Percentiles rank a stretch among this genome's conserved stretches.
These are phyloP conservation scores for Nothobranchius kuhntae DNA, from an alignment of 2,113 vertebrate species.

Conservation along the genomic window DNA sequence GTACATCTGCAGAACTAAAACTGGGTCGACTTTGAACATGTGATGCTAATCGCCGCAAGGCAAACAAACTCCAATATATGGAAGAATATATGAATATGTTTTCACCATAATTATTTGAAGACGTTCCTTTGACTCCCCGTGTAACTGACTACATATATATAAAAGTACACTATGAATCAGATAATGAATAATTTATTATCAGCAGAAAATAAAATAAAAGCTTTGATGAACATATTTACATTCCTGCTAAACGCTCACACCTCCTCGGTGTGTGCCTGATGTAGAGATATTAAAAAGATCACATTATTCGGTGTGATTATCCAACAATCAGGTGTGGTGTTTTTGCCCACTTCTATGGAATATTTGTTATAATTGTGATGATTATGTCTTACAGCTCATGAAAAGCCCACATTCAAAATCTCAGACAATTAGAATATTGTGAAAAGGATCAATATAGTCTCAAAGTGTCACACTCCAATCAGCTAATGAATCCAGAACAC, in stretches of 20 bases:
- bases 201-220: constrained; percentile 8
- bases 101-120: constrained; percentile 39
- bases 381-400: no score
- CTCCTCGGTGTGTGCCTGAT: neutral
- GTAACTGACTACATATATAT: constrained; percentile 46
- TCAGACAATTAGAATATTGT: no score
- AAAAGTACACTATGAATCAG: constrained; percentile 41
- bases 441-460: no score
- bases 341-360: no score
- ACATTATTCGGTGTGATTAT: neutral
- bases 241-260: constrained; percentile 34
- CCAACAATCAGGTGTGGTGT: no score
- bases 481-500: no score
- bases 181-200: constrained; percentile 50
- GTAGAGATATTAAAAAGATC: neutral
- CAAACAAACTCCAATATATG: constrained; percentile 63
- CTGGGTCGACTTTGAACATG: constrained; percentile 66
- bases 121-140: constrained; percentile 46
- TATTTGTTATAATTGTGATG: no score
- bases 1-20: constrained; percentile 47
- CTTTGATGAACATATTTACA: constrained; percentile 43
- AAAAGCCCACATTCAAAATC: no score
- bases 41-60: constrained; percentile 47
- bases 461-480: no score
- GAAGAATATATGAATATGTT: constrained; percentile 69